Percentiles rank a stretch among this genome's conserved stretches.
Evolutionary conservation across 2,888 invertebrate genomes (phyloP).

Genomic region (Philereme transversata): DNA sequence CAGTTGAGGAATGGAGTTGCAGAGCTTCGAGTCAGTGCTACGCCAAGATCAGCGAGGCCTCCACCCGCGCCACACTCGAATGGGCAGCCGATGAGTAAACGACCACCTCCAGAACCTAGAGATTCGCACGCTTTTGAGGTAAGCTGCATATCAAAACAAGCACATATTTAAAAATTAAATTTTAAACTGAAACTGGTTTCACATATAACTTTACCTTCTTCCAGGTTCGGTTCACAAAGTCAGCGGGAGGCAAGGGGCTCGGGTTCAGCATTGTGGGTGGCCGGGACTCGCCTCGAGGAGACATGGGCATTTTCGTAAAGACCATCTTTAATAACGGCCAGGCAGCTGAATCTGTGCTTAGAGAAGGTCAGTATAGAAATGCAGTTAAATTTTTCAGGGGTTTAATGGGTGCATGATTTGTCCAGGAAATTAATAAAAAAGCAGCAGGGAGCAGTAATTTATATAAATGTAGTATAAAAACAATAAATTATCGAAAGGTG

Average conservation of each 20-base stretch:
- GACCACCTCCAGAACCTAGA: constrained; percentile 73
- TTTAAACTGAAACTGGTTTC: neutral
- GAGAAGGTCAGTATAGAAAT: constrained; percentile 86
- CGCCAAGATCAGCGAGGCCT: constrained; percentile 68
- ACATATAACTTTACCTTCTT: constrained; percentile 23
- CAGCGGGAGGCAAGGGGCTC: constrained; percentile 92
- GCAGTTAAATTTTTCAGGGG: too few relatives aligned
- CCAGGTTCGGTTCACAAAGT: constrained; percentile 89
- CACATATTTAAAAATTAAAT: neutral
- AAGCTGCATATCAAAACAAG: constrained; percentile 10
- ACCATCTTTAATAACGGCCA: constrained; percentile 94
- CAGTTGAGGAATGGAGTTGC: constrained; percentile 71
- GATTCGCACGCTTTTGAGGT: constrained; percentile 77
- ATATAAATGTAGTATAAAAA: too few relatives aligned
- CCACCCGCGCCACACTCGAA: constrained; percentile 66
- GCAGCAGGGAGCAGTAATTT: too few relatives aligned
- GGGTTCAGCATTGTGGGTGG: constrained; percentile 96
- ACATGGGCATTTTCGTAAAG: constrained; percentile 95
- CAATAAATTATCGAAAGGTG: constrained; percentile 41
- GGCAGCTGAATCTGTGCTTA: constrained; percentile 91
- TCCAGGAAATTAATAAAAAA: too few relatives aligned
- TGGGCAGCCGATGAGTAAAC: constrained; percentile 51
- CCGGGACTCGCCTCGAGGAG: constrained; percentile 92
- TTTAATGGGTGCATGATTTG: too few relatives aligned
- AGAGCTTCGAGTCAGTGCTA: constrained; percentile 73